These are phyloP conservation scores for Caradrina kadenii DNA, from an alignment of 2,888 invertebrate genomes.

Conservation along the genomic window DNA sequence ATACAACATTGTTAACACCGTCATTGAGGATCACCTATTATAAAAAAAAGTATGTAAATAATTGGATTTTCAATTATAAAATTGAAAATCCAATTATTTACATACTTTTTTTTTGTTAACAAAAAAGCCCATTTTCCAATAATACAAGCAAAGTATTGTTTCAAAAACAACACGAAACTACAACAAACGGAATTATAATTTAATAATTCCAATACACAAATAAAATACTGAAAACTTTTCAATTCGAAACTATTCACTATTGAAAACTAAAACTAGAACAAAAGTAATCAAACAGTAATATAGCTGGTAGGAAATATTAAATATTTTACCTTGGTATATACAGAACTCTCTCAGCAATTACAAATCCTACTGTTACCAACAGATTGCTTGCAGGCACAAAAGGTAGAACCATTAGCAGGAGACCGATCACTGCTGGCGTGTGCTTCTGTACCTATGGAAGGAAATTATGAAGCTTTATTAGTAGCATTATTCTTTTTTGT, in stretches of 20 bases:
- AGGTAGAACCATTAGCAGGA: slow-evolving; percentile 94
- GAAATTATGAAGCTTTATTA: not conserved
- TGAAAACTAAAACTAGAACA: slow-evolving; percentile 28
- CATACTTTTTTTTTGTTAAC: not conserved
- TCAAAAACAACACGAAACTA: not conserved
- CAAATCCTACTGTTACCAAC: slow-evolving; percentile 95
- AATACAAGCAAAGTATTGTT: not conserved
- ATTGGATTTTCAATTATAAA: not conserved
- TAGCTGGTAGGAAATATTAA: slow-evolving; percentile 15
- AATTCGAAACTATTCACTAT: slow-evolving; percentile 15
- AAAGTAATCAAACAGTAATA: slow-evolving; percentile 42
- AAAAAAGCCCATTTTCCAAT: not conserved
- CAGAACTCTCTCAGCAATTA: slow-evolving; percentile 96
- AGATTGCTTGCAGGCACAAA: slow-evolving; percentile 97
- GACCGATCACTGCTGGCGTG: slow-evolving; percentile 92
- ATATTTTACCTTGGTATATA: slow-evolving; percentile 95
- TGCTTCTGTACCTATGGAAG: slow-evolving; percentile 92
- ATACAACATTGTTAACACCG: not conserved
- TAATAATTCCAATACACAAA: not conserved
- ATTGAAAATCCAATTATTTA: no score
- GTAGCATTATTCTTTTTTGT: no score
- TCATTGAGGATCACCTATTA: not conserved
- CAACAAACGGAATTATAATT: not conserved
- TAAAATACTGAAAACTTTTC: slow-evolving; percentile 17
- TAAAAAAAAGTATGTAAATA: not conserved